A percentile compares a stretch with the other conserved stretches of the same genome.
Evolutionary conservation across 1,140 invertebrate species (phyloP).

Genomic region (Hypothenemus hampei): DNA sequence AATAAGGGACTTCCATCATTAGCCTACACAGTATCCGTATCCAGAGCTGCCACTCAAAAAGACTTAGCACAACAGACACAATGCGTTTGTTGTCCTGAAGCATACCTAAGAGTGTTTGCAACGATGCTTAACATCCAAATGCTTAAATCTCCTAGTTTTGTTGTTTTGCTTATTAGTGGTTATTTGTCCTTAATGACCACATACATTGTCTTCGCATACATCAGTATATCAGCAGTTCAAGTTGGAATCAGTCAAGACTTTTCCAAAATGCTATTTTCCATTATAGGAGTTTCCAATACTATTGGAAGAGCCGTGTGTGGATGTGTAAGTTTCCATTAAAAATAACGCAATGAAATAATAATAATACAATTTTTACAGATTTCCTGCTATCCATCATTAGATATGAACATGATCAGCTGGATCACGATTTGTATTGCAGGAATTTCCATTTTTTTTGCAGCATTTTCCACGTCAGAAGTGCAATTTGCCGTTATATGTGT

Average conservation of each 20-base stretch:
- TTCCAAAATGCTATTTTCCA: slow-evolving; percentile 70
- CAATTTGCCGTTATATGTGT: slow-evolving; percentile 26
- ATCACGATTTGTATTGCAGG: slow-evolving; percentile 34
- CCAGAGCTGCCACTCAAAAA: slow-evolving; percentile 67
- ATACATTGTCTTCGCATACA: slow-evolving; percentile 88
- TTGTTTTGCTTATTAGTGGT: slow-evolving; percentile 77
- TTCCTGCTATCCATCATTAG: slow-evolving; percentile 31
- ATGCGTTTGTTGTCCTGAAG: slow-evolving; percentile 69
- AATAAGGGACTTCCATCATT: slow-evolving; percentile 13
- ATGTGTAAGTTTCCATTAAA: slow-evolving; percentile 18
- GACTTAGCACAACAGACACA: slow-evolving; percentile 60
- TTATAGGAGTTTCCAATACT: slow-evolving; percentile 86
- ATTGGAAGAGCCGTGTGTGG: slow-evolving; percentile 78
- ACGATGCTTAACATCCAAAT: slow-evolving; percentile 83
- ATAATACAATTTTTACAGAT: slow-evolving; percentile 4
- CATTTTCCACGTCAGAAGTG: slow-evolving; percentile 23
- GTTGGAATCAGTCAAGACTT: slow-evolving; percentile 46
- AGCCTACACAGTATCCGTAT: slow-evolving; percentile 72
- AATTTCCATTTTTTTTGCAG: slow-evolving; percentile 28
- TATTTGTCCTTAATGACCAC: slow-evolving; percentile 89
- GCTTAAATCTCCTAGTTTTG: slow-evolving; percentile 79
- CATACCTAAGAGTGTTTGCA: slow-evolving; percentile 63
- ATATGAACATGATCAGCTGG: slow-evolving; percentile 33
- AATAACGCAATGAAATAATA: not conserved
- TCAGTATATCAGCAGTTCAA: slow-evolving; percentile 54